Conservation (phyloP, 1,140 invertebrate genomes). For the Drosophila suzukii region DNA sequence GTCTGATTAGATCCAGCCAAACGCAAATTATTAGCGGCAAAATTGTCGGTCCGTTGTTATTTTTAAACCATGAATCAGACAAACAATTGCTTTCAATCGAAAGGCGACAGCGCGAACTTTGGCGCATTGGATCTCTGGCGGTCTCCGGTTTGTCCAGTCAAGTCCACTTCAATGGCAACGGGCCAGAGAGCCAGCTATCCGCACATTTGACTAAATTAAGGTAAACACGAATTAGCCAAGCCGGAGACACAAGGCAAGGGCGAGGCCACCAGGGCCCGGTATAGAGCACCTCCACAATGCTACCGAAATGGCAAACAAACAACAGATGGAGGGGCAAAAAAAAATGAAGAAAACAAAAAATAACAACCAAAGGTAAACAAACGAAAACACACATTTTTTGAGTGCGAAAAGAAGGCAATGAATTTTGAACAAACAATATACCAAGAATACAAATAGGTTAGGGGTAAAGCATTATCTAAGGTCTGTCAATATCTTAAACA, state of each 20-base stretch:
- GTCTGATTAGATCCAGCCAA: conserved; percentile 59
- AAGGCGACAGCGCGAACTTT: conserved; percentile 40
- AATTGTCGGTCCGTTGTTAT: conserved; percentile 48
- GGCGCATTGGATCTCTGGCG: conserved; percentile 5
- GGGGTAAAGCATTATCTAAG: conserved; percentile 44
- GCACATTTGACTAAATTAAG: conserved; percentile 55
- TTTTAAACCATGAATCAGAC: conserved; percentile 61
- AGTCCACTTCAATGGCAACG: conserved; percentile 57
- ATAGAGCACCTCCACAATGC: conserved; percentile 23
- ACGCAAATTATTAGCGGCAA: conserved; percentile 70
- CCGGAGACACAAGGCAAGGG: conserved; percentile 51
- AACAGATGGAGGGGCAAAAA: conserved; percentile 15
- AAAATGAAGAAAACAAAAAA: conserved; percentile 19
- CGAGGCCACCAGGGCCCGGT: conserved; percentile 32
- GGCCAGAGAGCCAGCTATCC: conserved; percentile 11
- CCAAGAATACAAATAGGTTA: conserved; percentile 54
- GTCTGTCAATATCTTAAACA: conserved; percentile 52
- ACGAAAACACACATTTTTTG: conserved; percentile 51
- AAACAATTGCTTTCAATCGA: conserved; percentile 66
- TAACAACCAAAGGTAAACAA: conserved; percentile 24
- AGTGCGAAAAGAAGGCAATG: conserved; percentile 61
- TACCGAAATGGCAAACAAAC: conserved; percentile 69
- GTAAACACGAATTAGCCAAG: conserved; percentile 70
- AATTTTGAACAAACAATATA: conserved; percentile 50
- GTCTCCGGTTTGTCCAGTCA: conserved; percentile 21